Conservation (phyloP, 1,140 invertebrate genomes). For the Phthorimaea operculella region DNA sequence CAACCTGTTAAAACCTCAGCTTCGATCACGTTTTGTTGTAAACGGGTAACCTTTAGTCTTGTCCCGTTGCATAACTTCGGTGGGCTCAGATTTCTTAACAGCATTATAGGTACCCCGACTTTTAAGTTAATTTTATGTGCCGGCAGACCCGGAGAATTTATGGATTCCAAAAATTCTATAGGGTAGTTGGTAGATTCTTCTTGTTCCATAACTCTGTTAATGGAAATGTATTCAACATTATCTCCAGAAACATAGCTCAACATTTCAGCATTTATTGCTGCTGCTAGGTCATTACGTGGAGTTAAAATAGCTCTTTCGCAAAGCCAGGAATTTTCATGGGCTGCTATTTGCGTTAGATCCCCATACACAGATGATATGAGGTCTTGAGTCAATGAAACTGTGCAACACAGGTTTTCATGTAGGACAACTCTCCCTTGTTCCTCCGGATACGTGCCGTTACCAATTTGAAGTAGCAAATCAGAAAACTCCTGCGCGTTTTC, state of each 20-base stretch:
- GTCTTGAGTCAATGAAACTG: slow-evolving; percentile 7
- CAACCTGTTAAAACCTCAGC: no score
- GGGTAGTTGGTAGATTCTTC: slow-evolving; percentile 23
- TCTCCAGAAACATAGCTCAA: slow-evolving; percentile 19
- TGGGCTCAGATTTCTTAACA: no score
- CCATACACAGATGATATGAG: slow-evolving; percentile 22
- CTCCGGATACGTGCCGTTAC: neutral
- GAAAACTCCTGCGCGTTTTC: slow-evolving; percentile 4
- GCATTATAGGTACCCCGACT: no score
- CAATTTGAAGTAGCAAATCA: slow-evolving; percentile 1
- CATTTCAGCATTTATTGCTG: slow-evolving; percentile 12
- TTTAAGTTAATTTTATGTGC: slow-evolving; percentile 1
- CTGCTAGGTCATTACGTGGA: slow-evolving; percentile 19
- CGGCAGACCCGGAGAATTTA: slow-evolving; percentile 18
- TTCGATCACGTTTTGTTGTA: no score
- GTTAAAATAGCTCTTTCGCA: slow-evolving; percentile 39
- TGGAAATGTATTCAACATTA: slow-evolving; percentile 16
- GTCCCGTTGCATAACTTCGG: no score
- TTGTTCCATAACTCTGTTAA: slow-evolving; percentile 21
- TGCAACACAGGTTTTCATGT: neutral
- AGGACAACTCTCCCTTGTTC: neutral
- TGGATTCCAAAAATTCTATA: slow-evolving; percentile 20
- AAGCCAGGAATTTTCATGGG: slow-evolving; percentile 32
- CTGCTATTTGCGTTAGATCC: slow-evolving; percentile 19
- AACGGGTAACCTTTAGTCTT: no score